phyloP scores from a whole-genome alignment of 1,140 invertebrate genomes.

The Camponotus pennsylvanicus region DNA sequence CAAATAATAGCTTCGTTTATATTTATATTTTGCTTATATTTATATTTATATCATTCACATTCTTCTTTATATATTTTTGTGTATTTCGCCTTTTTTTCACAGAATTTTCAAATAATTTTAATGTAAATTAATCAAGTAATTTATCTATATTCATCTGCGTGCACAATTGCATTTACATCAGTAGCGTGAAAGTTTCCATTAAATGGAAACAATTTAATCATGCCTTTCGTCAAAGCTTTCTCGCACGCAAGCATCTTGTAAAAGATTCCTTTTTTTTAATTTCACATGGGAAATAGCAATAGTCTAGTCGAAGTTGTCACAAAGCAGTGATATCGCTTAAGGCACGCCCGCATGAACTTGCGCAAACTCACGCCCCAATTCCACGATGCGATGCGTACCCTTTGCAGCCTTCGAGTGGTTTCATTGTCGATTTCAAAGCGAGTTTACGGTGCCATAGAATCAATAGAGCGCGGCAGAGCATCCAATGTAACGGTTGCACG shows the following conservation, averaged over 20 bases:
- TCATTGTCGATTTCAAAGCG: slow-evolving; percentile 73
- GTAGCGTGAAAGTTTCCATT: background rate
- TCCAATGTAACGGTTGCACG: slow-evolving; percentile 46
- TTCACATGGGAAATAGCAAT: background rate
- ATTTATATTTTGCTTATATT: too few relatives aligned
- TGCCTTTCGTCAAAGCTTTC: background rate
- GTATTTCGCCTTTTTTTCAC: background rate
- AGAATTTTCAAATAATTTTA: background rate
- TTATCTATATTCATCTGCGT: background rate
- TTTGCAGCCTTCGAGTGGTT: slow-evolving; percentile 56
- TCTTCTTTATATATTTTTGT: background rate
- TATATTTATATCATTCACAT: background rate
- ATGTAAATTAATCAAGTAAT: background rate
- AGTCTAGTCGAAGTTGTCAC: background rate
- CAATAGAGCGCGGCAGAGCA: slow-evolving; percentile 55
- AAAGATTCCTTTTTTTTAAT: slow-evolving; percentile 1
- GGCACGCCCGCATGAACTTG: background rate
- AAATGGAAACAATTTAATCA: background rate
- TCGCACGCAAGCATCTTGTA: background rate
- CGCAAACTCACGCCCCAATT: slow-evolving; percentile 30
- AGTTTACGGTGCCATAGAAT: slow-evolving; percentile 61
- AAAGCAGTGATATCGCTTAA: slow-evolving; percentile 14
- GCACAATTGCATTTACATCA: background rate
- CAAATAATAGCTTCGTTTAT: background rate
- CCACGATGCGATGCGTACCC: slow-evolving; percentile 13